These are phyloP conservation scores for Rhabdornis inornatus DNA, from an alignment of 2,113 vertebrate genomes.

Conservation along the genomic window DNA sequence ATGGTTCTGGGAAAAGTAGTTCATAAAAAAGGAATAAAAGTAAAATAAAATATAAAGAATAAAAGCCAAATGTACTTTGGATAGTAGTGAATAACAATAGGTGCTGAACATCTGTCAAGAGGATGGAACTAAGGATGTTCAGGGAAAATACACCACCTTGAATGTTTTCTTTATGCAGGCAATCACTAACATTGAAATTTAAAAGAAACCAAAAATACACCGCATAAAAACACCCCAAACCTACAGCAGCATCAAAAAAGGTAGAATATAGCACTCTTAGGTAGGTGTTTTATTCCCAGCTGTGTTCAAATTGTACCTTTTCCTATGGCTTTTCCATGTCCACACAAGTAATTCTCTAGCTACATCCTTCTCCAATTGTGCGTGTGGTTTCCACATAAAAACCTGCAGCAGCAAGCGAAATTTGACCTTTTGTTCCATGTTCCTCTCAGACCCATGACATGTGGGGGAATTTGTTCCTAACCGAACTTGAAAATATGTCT, in stretches of 20 bases:
- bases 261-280: background rate
- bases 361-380: background rate
- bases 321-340: background rate
- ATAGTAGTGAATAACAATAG: background rate
- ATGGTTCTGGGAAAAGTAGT: background rate
- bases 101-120: background rate
- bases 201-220: rapidly evolving
- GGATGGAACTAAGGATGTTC: background rate
- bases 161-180: background rate
- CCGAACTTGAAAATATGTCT: background rate
- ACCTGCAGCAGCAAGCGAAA: background rate
- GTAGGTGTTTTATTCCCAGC: background rate
- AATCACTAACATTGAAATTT: background rate
- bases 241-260: background rate
- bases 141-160: background rate
- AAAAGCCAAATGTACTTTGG: background rate
- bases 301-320: background rate
- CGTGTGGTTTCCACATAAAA: background rate
- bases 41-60: background rate
- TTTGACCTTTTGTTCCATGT: background rate
- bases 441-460: background rate
- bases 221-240: rapidly evolving
- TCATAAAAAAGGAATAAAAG: background rate
- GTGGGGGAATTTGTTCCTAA: background rate
- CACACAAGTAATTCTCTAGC: background rate